Base-by-base conservation (phyloP, 1,140 invertebrate genomes). In the Ceratitis capitata region DNA sequence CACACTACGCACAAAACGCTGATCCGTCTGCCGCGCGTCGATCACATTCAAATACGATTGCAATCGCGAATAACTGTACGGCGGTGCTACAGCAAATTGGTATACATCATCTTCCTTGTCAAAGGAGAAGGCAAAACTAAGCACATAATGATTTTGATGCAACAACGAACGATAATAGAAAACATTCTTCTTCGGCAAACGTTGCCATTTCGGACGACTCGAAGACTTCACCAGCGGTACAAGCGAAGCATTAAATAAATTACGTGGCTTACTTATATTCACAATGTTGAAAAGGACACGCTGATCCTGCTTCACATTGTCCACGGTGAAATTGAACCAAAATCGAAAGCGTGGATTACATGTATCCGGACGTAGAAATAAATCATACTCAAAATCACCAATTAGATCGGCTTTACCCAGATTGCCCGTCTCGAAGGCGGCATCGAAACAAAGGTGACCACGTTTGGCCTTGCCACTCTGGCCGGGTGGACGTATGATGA, bases 291-390 rank as follows among this genome's bases (percentile, higher is more conserved):
- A 99, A 86, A 99, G 96, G 1, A 99, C 98, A 87, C 97, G 94
- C 95, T 98, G 98, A 91, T 99, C 97, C 42, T 95, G 93, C 86
- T 96, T 96, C 0, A 98, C 97, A 93, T 99, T 99, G 92, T 99
- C 98, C 14, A 99, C 98, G 0, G 97, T 98, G 89, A 99, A 99
- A 92, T 99, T 98, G 92, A 99, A 99, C 98, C 98, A 99, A 85
- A 99, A 95, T 56, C 98, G 93, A 84, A 97, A 95, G 45, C 97
- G 94, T 0, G 98, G 98, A 92, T 98, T 98, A 91, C 98, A 99
- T 0, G 98, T 99, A 92, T 99, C 98, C 0, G 98, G 98, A 74
- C 98, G 93, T 53, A 99, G 96, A 92, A 97, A 99, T 10, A 99
- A 93, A 92, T 99, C 98, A 92, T 99, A 99, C 92, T 99, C 98